Evolutionary conservation across 2,888 invertebrate genomes (phyloP), one percentile per base, ranked within the genome.

Genomic region (Eristalinus aeneus): DNA sequence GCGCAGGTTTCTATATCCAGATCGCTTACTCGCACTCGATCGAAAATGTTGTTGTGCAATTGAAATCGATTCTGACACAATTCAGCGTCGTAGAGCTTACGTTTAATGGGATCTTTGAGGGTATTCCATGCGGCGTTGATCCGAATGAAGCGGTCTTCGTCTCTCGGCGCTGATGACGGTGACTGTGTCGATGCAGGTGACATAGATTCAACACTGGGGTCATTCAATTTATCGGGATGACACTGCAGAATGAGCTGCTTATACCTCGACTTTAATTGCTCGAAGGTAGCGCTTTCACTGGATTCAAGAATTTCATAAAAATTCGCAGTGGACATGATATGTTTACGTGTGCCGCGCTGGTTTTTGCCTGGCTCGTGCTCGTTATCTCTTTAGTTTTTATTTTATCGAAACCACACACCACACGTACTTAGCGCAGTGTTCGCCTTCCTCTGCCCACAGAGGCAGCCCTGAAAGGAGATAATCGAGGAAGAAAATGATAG

Each of bases 71-170:
- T 92, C 90, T 95, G 94, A 72, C 93, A 92, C 74, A 95, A 92
- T 89, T 93, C 92, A 4, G 95, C 94, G 90, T 96, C 95, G 90
- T 96, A 96, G 88, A 94, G 93, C 90, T 94, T 95, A 73, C 95
- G 94, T 64, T 91, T 93, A 58, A 93, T 90, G 39, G 94, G 93
- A 90, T 96, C 94, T 89, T 94, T 94, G 56, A 96, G 91, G 73
- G 94, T 93, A 88, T 95, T 94, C 96, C 96, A 96, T n/a, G 96
- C 96, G 90, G 94, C 94, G 89, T 95, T 95, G 85, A 96, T 94
- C 65, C 91, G 90, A 77, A 93, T 91, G 91, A 95, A 95, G 86
- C 91, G 88, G 53, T 63, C 58, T 12, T 72, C 67, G 22, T 58
- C 67, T 32, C 10, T 32, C 5, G 46, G 46, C 1, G 36, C 20